Evolutionary conservation across 2,797 vertebrate species (phyloP).

Genomic region (Pangasius macronema): DNA sequence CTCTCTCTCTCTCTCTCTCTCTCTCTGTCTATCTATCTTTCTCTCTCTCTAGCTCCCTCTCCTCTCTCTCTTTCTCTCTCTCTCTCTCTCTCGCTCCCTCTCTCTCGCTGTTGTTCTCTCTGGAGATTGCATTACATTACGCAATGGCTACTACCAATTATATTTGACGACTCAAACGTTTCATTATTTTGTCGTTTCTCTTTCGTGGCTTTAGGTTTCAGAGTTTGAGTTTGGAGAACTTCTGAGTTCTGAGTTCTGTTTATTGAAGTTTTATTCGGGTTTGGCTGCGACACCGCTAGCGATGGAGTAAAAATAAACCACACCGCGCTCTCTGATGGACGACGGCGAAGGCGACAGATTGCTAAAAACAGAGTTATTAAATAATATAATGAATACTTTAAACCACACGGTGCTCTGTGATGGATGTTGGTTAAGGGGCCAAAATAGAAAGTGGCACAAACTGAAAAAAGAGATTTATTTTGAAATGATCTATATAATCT

Average conservation of each 20-base stretch:
- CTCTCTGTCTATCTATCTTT: neutral
- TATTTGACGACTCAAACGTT: constrained; percentile 4
- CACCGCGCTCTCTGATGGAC: neutral
- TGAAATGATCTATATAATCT: neutral
- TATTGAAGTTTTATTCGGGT: neutral
- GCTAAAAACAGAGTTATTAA: neutral
- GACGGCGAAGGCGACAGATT: neutral
- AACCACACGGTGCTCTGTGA: neutral
- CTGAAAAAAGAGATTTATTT: neutral
- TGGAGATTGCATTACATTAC: constrained; percentile 29
- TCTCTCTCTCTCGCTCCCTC: too few species aligned
- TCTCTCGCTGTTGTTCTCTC: neutral
- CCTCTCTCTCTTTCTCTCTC: too few species aligned
- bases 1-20: neutral
- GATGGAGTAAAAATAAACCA: constrained; percentile 9
- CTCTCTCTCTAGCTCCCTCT: rapidly evolving
- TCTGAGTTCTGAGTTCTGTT: neutral
- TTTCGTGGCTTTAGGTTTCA: neutral
- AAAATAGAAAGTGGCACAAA: neutral
- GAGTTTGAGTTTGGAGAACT: neutral
- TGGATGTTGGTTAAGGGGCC: neutral
- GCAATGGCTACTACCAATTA: constrained; percentile 4
- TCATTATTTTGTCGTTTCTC: constrained; percentile 14
- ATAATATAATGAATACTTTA: neutral
- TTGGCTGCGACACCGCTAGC: neutral